A percentile compares a stretch with the other conserved stretches of the same genome.
These are phyloP conservation scores for Steinernema scapterisci DNA, from an alignment of 2,888 invertebrate species.

Conservation along the genomic window DNA sequence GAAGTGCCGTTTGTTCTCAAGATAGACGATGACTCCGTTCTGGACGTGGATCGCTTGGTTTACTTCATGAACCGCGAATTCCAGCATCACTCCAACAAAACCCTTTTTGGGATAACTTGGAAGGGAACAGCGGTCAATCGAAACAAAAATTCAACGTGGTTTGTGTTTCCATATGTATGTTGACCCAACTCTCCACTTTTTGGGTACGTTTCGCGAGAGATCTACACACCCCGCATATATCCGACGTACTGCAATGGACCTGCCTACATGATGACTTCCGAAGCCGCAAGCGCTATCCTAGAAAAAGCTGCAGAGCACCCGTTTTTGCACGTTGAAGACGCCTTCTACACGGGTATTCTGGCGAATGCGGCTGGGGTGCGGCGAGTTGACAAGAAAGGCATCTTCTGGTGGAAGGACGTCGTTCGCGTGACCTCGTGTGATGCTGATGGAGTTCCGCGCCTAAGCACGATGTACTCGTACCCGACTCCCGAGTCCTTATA, in stretches of 20 bases:
- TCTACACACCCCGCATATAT: conserved; percentile 27
- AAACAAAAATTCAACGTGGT: conserved; percentile 6
- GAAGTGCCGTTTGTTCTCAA: conserved; percentile 37
- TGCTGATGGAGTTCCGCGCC: neutral
- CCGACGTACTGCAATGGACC: conserved; percentile 43
- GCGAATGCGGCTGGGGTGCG: conserved; percentile 35
- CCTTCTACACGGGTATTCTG: conserved; percentile 41
- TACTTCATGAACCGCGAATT: conserved; percentile 31
- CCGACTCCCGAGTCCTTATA: neutral
- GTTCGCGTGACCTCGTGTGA: neutral
- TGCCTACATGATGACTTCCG: conserved; percentile 40
- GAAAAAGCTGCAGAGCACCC: conserved; percentile 13
- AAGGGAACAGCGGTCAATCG: conserved; percentile 36
- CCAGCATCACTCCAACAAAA: neutral
- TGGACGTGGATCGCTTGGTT: conserved; percentile 38
- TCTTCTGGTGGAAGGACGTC: conserved; percentile 16
- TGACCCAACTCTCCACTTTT: neutral
- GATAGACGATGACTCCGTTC: conserved; percentile 43
- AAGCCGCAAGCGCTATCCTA: conserved; percentile 39
- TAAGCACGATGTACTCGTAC: conserved; percentile 17
- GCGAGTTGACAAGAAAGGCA: neutral
- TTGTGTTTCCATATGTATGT: neutral
- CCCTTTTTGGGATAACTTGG: conserved; percentile 38
- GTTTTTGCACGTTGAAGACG: conserved; percentile 40
- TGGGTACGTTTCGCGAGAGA: conserved; percentile 41